A percentile compares a stretch with the other conserved stretches of the same genome.
Conservation (phyloP, 2,888 invertebrate genomes). For the Venustoraphidia nigricollis region DNA sequence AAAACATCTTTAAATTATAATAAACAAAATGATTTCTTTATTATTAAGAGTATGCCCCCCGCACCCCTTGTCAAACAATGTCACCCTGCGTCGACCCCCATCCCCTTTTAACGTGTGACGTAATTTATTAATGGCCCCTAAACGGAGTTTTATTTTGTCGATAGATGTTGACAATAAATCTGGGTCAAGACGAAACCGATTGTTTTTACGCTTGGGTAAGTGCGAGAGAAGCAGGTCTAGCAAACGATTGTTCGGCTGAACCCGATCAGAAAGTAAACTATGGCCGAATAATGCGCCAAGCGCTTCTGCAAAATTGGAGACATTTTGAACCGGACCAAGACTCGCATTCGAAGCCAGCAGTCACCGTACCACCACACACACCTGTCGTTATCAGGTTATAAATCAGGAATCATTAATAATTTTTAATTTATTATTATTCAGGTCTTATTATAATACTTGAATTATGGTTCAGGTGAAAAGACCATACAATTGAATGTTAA, state of each 20-base stretch:
- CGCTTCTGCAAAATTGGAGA: constrained; percentile 87
- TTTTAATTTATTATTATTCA: background rate
- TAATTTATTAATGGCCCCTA: constrained; percentile 4
- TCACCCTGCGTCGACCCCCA: too few species aligned
- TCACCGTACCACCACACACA: constrained; percentile 86
- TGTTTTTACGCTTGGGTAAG: constrained; percentile 99
- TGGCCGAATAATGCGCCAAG: constrained; percentile 85
- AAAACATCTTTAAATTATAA: too few species aligned
- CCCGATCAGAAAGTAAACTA: constrained; percentile 88
- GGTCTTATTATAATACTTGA: too few species aligned
- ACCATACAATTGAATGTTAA: too few species aligned
- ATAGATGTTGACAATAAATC: constrained; percentile 90
- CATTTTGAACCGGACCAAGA: constrained; percentile 54
- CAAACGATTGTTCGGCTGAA: constrained; percentile 35
- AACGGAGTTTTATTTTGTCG: constrained; percentile 7
- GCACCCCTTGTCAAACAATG: too few species aligned
- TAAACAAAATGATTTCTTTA: too few species aligned
- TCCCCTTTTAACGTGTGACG: too few species aligned
- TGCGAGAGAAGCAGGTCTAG: constrained; percentile 83
- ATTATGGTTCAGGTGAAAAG: too few species aligned
- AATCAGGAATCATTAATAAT: background rate
- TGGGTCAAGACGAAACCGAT: constrained; percentile 94
- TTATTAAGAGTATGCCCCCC: too few species aligned
- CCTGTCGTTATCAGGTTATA: constrained; percentile 32
- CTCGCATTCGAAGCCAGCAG: constrained; percentile 60